Evolutionary conservation across 2,888 invertebrate genomes (phyloP).

Genomic region (Junonia oenone): DNA sequence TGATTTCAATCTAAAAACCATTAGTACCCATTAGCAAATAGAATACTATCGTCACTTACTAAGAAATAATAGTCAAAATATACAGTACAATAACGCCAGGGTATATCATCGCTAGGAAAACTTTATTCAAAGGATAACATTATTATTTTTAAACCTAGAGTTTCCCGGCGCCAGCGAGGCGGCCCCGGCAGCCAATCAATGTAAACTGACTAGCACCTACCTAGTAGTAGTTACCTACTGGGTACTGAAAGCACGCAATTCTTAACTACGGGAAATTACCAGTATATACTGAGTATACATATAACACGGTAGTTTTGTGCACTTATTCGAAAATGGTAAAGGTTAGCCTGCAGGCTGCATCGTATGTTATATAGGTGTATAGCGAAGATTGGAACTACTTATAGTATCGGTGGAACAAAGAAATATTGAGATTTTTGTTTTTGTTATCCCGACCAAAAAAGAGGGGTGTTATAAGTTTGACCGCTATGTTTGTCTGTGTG

Average conservation of each 20-base stretch:
- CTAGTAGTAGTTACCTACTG: not conserved
- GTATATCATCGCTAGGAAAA: not conserved
- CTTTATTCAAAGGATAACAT: conserved; percentile 3
- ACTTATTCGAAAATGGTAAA: not conserved
- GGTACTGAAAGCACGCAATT: conserved; percentile 12
- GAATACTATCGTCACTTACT: too few species aligned
- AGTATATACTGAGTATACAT: not conserved
- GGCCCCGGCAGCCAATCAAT: conserved; percentile 45
- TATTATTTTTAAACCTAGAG: not conserved
- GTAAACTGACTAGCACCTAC: conserved; percentile 29
- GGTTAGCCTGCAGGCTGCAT: too few species aligned
- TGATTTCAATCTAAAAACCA: too few species aligned
- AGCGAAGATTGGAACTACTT: too few species aligned
- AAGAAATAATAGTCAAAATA: too few species aligned
- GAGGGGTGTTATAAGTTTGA: too few species aligned
- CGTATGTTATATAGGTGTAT: too few species aligned
- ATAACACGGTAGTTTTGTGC: not conserved
- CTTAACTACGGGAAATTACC: conserved; percentile 15
- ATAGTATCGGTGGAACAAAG: too few species aligned
- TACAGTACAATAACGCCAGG: not conserved
- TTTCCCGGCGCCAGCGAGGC: conserved; percentile 45
- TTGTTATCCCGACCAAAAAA: too few species aligned
- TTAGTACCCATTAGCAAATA: too few species aligned
- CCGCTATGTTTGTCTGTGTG: too few species aligned
- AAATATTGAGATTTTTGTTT: too few species aligned